A percentile compares a stretch with the other conserved stretches of the same genome.
Evolutionary conservation across 2,888 invertebrate species (phyloP).

Genomic region (Leptinotarsa juncta): DNA sequence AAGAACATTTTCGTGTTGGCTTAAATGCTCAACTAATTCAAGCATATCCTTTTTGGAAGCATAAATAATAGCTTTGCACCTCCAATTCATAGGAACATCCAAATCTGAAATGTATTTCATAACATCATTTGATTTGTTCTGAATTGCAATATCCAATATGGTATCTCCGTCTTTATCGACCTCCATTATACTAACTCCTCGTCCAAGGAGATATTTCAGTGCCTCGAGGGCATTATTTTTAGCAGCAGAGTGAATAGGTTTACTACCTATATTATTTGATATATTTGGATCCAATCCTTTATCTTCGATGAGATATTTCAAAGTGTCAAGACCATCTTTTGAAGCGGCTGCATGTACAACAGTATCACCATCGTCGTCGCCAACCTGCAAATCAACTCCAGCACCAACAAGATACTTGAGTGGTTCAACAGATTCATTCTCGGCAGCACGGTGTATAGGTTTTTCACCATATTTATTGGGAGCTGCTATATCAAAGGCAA

Average conservation of each 20-base stretch:
- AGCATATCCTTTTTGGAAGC: not conserved
- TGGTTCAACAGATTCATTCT: not conserved
- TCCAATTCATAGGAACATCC: not conserved
- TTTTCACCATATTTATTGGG: not conserved
- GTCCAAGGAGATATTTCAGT: conserved; percentile 5
- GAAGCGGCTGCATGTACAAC: conserved; percentile 18
- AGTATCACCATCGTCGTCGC: conserved; percentile 5
- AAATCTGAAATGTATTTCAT: not conserved
- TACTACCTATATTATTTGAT: not conserved
- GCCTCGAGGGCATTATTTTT: not conserved
- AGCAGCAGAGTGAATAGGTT: conserved; percentile 7
- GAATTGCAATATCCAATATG: not conserved
- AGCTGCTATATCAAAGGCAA: not conserved
- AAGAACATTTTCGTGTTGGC: not conserved
- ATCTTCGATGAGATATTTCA: conserved; percentile 12
- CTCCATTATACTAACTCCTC: not conserved
- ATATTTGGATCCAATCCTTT: conserved; percentile 1
- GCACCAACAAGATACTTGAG: not conserved
- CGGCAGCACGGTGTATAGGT: conserved; percentile 20
- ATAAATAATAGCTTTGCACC: not conserved
- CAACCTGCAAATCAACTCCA: not conserved
- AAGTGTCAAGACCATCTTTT: not conserved
- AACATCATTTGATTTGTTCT: not conserved
- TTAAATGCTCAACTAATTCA: not conserved
- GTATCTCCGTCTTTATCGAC: not conserved